A percentile compares a stretch with the other conserved stretches of the same genome.
phyloP scores from a whole-genome alignment of 2,113 vertebrate genomes.

The Echinops telfairi region DNA sequence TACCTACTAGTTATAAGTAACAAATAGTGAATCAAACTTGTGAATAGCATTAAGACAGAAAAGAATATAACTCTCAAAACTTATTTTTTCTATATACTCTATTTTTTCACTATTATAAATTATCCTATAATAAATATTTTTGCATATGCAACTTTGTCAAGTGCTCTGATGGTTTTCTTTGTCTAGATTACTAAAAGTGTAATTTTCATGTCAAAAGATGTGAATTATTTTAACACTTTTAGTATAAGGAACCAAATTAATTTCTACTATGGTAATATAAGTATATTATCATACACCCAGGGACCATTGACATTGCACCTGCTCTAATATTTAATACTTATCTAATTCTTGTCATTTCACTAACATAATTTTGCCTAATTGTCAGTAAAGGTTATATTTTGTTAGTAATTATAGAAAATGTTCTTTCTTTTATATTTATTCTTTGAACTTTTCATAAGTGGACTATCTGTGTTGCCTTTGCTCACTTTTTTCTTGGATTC shows the following conservation, averaged over 20 bases:
- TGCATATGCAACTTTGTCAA: background rate
- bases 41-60: too few species aligned
- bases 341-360: background rate
- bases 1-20: too few species aligned
- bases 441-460: background rate
- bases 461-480: background rate
- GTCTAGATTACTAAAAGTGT: background rate
- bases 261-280: background rate
- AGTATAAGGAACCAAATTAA: background rate
- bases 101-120: background rate
- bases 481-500: background rate
- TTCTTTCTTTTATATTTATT: background rate
- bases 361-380: background rate
- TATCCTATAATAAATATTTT: background rate
- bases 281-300: background rate
- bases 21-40: too few species aligned
- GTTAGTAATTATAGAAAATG: background rate
- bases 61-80: too few species aligned
- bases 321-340: background rate
- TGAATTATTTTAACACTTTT: background rate
- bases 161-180: background rate
- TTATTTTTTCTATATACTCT: background rate
- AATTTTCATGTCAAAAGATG: background rate
- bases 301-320: background rate
- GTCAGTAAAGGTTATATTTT: background rate